Evolutionary conservation across 2,113 vertebrate genomes (phyloP).

Genomic region (Trematocara stigmaticum): DNA sequence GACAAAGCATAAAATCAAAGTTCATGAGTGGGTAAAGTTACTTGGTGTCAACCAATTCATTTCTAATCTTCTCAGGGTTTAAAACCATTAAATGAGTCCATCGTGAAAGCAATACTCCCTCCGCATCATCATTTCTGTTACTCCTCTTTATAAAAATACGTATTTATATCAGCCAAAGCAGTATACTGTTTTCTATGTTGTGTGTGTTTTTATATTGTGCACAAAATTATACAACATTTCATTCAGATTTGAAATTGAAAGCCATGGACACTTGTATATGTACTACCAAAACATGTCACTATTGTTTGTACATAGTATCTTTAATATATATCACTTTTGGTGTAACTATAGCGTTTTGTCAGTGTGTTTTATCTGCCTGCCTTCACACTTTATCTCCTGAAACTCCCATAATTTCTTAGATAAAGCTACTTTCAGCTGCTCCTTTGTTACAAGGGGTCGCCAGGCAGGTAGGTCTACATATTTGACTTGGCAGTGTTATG

Average conservation of each 20-base stretch:
- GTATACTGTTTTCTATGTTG: slow-evolving; percentile 76
- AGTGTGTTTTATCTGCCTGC: slow-evolving; percentile 41
- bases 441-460: fast-evolving
- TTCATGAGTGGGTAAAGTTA: not conserved
- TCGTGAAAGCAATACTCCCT: slow-evolving; percentile 79
- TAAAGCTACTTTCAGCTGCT: not conserved
- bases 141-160: slow-evolving; percentile 2
- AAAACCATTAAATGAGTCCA: slow-evolving; percentile 64
- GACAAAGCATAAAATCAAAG: not conserved
- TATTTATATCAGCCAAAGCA: slow-evolving; percentile 94
- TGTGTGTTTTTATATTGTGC: slow-evolving; percentile 83
- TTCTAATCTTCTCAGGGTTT: slow-evolving; percentile 58
- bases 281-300: slow-evolving; percentile 81
- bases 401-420: not conserved
- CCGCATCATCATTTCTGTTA: not conserved
- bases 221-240: slow-evolving; percentile 79
- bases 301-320: slow-evolving; percentile 85
- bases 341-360: slow-evolving; percentile 80
- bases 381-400: slow-evolving; percentile 59
- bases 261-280: slow-evolving; percentile 88
- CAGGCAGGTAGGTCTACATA: not conserved
- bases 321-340: slow-evolving; percentile 88
- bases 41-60: slow-evolving; percentile 1
- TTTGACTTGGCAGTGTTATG: not conserved
- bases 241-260: slow-evolving; percentile 79